These are phyloP conservation scores for Frieseomelitta varia DNA, from an alignment of 1,140 invertebrate genomes.

Conservation along the genomic window DNA sequence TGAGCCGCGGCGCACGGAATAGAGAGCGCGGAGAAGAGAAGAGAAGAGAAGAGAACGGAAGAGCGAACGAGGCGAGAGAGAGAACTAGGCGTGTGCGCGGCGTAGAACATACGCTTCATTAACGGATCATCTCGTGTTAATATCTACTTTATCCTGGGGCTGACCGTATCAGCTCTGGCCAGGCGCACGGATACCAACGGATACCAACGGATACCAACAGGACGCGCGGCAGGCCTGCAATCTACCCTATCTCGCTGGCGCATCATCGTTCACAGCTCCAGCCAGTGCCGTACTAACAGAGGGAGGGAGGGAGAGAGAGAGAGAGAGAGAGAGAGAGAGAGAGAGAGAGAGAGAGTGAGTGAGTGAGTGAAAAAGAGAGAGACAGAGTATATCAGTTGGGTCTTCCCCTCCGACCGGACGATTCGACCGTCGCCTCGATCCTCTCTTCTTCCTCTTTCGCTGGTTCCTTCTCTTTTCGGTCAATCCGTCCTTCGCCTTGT, in stretches of 20 bases:
- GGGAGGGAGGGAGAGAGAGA: not conserved
- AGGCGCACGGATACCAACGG: slow-evolving; percentile 69
- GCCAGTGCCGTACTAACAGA: slow-evolving; percentile 39
- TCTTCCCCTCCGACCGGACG: slow-evolving; percentile 27
- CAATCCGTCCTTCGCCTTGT: not conserved
- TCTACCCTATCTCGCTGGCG: slow-evolving; percentile 71
- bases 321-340: not conserved
- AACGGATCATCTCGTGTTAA: slow-evolving; percentile 83
- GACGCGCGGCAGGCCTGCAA: slow-evolving; percentile 67
- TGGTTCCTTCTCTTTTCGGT: slow-evolving; percentile 5
- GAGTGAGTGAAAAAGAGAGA: not conserved
- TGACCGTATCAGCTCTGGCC: slow-evolving; percentile 78
- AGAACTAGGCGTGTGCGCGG: slow-evolving; percentile 63
- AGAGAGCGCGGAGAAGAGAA: slow-evolving; percentile 7
- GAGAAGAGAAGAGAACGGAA: slow-evolving; percentile 12
- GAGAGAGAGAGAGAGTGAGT: too few species aligned
- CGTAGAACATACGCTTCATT: slow-evolving; percentile 83
- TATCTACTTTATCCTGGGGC: slow-evolving; percentile 82
- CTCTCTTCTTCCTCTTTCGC: slow-evolving; percentile 20
- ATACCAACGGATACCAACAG: slow-evolving; percentile 62
- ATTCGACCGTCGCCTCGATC: slow-evolving; percentile 37
- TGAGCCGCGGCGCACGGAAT: not conserved
- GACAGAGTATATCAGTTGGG: not conserved
- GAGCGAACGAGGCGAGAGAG: slow-evolving; percentile 1
- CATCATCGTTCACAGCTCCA: slow-evolving; percentile 65